These are phyloP conservation scores for Panopea generosa DNA, from an alignment of 2,888 invertebrate species.

Conservation along the genomic window DNA sequence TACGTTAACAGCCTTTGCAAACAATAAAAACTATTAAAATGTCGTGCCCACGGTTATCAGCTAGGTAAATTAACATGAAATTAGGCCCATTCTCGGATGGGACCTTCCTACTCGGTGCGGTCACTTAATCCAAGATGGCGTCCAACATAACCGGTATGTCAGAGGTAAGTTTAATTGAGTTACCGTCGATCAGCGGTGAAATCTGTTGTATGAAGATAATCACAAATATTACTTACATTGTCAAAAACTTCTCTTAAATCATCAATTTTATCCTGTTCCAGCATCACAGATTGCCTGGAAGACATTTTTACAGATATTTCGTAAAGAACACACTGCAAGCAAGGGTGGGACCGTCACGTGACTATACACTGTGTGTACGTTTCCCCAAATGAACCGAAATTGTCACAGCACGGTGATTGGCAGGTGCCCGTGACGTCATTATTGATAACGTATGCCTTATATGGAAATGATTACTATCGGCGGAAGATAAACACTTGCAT, in stretches of 20 bases:
- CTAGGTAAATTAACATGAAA: too few species aligned
- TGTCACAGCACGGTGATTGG: constrained; percentile 18
- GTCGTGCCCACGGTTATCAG: too few species aligned
- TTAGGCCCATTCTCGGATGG: neutral
- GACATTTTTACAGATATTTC: constrained; percentile 25
- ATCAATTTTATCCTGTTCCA: constrained; percentile 40
- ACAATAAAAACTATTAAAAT: too few species aligned
- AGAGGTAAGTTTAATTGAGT: neutral
- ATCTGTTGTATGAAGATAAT: too few species aligned
- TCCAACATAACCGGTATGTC: constrained; percentile 1
- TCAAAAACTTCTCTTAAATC: constrained; percentile 30
- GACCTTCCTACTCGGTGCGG: neutral
- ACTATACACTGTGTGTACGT: constrained; percentile 19
- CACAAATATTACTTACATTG: constrained; percentile 9
- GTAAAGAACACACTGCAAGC: neutral
- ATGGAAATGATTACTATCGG: constrained; percentile 37
- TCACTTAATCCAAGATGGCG: constrained; percentile 22
- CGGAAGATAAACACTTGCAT: neutral
- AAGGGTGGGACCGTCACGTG: constrained; percentile 61
- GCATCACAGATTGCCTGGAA: constrained; percentile 18
- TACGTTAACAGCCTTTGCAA: too few species aligned
- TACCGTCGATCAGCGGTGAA: neutral
- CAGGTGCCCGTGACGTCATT: constrained; percentile 54
- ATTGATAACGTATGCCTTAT: constrained; percentile 22
- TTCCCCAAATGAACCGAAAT: constrained; percentile 8